Evolutionary conservation across 2,113 vertebrate genomes (phyloP), one percentile per base, ranked within the genome.

Genomic region (Lepus americanus): DNA sequence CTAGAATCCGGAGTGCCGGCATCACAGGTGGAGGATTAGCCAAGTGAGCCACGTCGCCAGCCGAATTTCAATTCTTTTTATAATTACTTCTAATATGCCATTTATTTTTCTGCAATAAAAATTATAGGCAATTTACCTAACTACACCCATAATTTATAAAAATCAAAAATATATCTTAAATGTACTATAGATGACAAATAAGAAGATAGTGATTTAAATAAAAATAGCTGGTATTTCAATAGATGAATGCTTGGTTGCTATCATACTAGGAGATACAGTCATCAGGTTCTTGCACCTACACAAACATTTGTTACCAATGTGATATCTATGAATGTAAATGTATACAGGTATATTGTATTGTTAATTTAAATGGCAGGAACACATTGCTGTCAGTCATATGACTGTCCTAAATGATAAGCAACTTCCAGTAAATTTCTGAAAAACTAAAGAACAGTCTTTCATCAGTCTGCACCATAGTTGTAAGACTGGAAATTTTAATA

Each of bases 91-190:
- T 67, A 53, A 49, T 14, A 49, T 87, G 36, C 10, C 9, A 2
- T 91, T 81, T 51, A 61, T 87, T 90, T 61, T 39, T 20, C 59
- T 39, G 4, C 61, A 63, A 2, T 76, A 12, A 76, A 93, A 90
- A 86, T 74, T 67, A 51, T 59, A 81, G 20, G 29, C n/a, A 44
- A 76, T 63, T 69, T 73, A 53, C 53, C 49, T 53, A 79, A 72
- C n/a, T 73, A 10, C 53, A 72, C 39, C 33, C 70, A 31, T 76
- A 66, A 81, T 89, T 89, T 95, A 59, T 85, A 72, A 85, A 92
- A 66, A 59, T 89, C 23, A 89, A 72, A 66, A 59, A 51, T 23
- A 74, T 93, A 23, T 17, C 67, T 70, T 88, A 39, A 23, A 14
- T 64, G 5, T 53, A 20, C 49, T 73, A 25, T 33, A 36, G 9